Conservation (phyloP, 35 echinoderm and acorn worm genomes). For the Apostichopus californicus region DNA sequence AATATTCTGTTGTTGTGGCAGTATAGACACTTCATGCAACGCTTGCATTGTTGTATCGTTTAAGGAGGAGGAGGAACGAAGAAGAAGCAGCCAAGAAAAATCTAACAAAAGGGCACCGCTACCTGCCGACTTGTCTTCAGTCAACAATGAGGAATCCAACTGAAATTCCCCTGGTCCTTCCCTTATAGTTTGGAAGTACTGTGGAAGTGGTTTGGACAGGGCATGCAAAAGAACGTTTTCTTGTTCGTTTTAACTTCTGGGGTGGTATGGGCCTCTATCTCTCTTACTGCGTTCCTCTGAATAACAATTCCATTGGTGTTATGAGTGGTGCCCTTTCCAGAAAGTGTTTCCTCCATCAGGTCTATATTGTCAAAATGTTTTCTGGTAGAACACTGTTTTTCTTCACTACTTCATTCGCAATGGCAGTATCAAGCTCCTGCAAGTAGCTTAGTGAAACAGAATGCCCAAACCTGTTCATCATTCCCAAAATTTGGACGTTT, state of each 20-base stretch:
- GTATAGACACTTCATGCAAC: background rate
- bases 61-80: too few species aligned
- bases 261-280: background rate
- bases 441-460: slow-evolving; percentile 6
- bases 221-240: background rate
- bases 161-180: too few species aligned
- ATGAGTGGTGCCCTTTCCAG: slow-evolving; percentile 33
- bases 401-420: background rate
- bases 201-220: too few species aligned
- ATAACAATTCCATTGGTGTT: slow-evolving; percentile 17
- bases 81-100: too few species aligned
- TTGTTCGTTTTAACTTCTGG: background rate
- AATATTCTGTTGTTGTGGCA: too few species aligned
- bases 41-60: background rate
- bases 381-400: background rate
- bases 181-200: too few species aligned
- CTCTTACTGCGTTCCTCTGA: background rate
- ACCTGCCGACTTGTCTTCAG: too few species aligned
- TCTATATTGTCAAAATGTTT: slow-evolving; percentile 38
- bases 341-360: slow-evolving; percentile 21
- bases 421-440: slow-evolving; percentile 44
- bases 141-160: too few species aligned
- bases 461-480: slow-evolving; percentile 59
- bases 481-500: background rate
- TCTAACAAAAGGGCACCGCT: too few species aligned